These are phyloP conservation scores for Frankliniella intonsa DNA, from an alignment of 2,888 invertebrate species.

Conservation along the genomic window DNA sequence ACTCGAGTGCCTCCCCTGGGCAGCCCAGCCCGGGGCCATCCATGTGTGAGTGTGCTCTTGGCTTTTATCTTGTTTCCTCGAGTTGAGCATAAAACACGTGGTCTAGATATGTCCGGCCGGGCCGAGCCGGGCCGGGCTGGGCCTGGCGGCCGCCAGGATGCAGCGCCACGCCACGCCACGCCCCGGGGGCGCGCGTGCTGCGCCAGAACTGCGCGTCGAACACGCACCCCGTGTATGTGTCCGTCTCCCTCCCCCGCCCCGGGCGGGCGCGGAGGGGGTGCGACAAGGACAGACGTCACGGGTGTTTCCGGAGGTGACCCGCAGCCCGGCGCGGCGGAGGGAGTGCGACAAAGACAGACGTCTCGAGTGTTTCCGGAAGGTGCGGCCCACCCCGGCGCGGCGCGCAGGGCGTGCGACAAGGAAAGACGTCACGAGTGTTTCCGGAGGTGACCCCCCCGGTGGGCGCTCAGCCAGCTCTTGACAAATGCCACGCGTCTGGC, in stretches of 20 bases:
- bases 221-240: background rate
- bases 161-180: background rate
- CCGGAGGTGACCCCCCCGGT: background rate
- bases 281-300: no score
- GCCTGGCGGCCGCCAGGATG: background rate
- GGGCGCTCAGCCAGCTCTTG: slow-evolving; percentile 20
- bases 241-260: background rate
- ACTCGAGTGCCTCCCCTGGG: background rate
- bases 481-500: slow-evolving; percentile 22
- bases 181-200: background rate
- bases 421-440: no score
- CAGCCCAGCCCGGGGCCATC: no score
- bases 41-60: no score
- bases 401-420: background rate
- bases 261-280: no score
- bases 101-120: background rate
- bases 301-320: no score
- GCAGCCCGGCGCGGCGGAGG: no score
- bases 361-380: no score
- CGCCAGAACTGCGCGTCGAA: background rate
- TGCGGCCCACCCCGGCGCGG: background rate
- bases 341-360: no score
- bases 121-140: background rate
- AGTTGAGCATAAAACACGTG: background rate
- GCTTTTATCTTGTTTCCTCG: background rate